Evolutionary conservation across 2,113 vertebrate species (phyloP).

Genomic region (Oryzias javanicus): DNA sequence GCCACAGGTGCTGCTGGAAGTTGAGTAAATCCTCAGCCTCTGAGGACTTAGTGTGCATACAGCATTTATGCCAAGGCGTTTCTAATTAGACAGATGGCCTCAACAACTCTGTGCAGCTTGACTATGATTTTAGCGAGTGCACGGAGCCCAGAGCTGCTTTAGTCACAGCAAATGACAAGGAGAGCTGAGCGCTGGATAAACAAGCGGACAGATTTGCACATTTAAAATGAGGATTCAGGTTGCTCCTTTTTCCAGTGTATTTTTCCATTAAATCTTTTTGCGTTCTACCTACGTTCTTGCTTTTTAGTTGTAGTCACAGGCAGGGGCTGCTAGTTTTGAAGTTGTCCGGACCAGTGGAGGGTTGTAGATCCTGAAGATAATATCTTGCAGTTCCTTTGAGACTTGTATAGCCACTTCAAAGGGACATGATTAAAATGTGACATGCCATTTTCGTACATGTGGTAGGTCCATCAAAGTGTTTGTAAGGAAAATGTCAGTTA

Average conservation of each 20-base stretch:
- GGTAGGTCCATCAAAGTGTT: too few relatives aligned
- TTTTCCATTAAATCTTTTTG: neutral
- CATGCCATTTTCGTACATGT: too few relatives aligned
- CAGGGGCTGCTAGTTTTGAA: neutral
- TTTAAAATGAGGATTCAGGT: neutral
- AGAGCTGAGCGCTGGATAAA: neutral
- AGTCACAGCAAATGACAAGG: conserved; percentile 31
- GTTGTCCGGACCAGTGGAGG: too few relatives aligned
- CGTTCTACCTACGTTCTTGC: neutral
- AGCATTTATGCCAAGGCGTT: conserved; percentile 16
- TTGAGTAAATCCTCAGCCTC: conserved; percentile 16
- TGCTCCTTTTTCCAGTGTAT: neutral
- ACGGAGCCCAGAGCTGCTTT: conserved; percentile 27
- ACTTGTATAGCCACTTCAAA: too few relatives aligned
- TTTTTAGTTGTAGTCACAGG: too few relatives aligned
- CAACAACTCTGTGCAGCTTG: conserved; percentile 27
- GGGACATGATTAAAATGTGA: too few relatives aligned
- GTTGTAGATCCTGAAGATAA: too few relatives aligned
- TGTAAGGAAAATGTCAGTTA: too few relatives aligned
- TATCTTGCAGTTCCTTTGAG: too few relatives aligned
- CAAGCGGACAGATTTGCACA: conserved; percentile 12
- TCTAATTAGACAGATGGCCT: conserved; percentile 54
- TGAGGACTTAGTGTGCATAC: conserved; percentile 1
- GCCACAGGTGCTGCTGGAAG: conserved; percentile 39
- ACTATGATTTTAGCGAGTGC: conserved; percentile 33